Evolutionary conservation across 2,113 vertebrate species (phyloP), one percentile per base, ranked within the genome.

Genomic region (Carassius carassius): DNA sequence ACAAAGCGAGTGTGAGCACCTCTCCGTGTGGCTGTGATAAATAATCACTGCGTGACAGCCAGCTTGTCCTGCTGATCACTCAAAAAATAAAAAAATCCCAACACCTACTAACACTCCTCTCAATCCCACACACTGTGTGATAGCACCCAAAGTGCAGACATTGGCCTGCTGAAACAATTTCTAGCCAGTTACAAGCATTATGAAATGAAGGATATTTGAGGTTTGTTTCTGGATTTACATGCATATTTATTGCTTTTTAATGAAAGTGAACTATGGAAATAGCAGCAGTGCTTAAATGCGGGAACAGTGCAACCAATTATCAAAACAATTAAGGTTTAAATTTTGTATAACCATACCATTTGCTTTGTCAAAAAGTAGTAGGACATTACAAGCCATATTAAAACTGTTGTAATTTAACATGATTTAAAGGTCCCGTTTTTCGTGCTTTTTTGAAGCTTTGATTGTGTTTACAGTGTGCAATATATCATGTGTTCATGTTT

Each of bases 81-180:
- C 69, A 2, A 84, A 62, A 87, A 14, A 84, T 51, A 29, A 29
- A 29, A 29, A 29, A 29, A 29, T 80, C 76, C 78, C 56, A 87
- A 82, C 77, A 75, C 37, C 76, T 78, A 78, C 54, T 78, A 74
- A 81, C 75, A 74, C 73, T 81, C 58, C 86, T 81, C 77, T 87
- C 32, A 81, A 60, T 60, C 83, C 82, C 76, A 82, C 78, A 58
- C 76, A 78, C 19, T 16, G 73, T 21, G 63, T 87, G 72, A 73
- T 80, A 14, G 65, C 78, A 82, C 47, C 78, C 14, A 14, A 37
- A 49, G 58, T 80, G 65, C n/a, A 9, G 75, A 65, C n/a, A 51
- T 29, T 37, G 32, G 82, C 82, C 72, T 5, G 3, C 29, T 69
- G 32, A 69, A 51, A 78, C 73, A 67, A 58, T 58, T 72, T 84